phyloP scores from a whole-genome alignment of 2,888 invertebrate genomes.

The Gastracanthus pulcherrimus region DNA sequence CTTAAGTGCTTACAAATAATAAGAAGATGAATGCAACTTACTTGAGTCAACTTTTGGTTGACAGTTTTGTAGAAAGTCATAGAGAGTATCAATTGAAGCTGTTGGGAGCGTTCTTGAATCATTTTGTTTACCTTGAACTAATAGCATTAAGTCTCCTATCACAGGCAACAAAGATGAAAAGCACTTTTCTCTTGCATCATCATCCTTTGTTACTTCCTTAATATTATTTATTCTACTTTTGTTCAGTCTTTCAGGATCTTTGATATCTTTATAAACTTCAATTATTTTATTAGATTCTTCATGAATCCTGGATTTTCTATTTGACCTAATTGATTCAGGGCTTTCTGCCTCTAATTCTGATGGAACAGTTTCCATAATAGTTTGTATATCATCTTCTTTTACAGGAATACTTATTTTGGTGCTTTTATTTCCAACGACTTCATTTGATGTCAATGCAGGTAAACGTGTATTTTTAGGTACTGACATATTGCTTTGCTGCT shows the following conservation, averaged over 20 bases:
- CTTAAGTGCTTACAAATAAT: neutral
- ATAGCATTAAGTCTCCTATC: conserved; percentile 69
- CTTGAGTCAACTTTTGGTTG: conserved; percentile 53
- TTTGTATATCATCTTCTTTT: conserved; percentile 74
- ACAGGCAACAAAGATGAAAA: conserved; percentile 69
- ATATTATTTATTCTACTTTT: conserved; percentile 48
- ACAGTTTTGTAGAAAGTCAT: conserved; percentile 64
- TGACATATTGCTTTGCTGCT: conserved; percentile 36
- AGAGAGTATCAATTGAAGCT: conserved; percentile 62
- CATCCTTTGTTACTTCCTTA: conserved; percentile 57
- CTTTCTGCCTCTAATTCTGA: conserved; percentile 69
- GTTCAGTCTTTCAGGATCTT: conserved; percentile 45
- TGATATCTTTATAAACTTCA: conserved; percentile 20
- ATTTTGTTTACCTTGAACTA: conserved; percentile 66
- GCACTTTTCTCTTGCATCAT: conserved; percentile 63
- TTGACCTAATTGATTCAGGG: conserved; percentile 59
- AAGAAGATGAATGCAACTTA: no score
- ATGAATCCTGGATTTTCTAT: conserved; percentile 29
- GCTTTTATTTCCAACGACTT: conserved; percentile 40
- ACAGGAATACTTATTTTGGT: conserved; percentile 62
- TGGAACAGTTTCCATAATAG: conserved; percentile 72
- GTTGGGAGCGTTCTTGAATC: conserved; percentile 58
- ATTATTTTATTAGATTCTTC: conserved; percentile 3
- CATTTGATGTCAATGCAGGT: conserved; percentile 15
- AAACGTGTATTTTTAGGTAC: conserved; percentile 40